Evolutionary conservation across 92 coral and sea anemone genomes (phyloP).

Genomic region (Zoanthus sansibaricus): DNA sequence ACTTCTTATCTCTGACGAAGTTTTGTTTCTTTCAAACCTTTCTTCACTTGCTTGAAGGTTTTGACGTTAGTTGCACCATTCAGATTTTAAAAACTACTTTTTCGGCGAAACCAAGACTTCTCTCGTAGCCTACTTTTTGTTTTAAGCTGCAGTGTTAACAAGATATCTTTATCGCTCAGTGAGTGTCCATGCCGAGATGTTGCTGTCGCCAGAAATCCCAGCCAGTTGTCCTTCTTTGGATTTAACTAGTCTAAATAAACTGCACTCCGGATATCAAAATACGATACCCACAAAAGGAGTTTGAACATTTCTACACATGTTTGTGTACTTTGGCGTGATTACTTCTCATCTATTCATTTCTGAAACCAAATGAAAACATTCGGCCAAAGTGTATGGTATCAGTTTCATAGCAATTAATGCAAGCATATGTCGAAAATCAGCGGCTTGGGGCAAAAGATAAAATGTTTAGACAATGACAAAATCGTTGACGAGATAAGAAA

Average conservation of each 20-base stretch:
- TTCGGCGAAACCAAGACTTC: conserved; percentile 18
- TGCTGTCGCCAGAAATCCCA: conserved; percentile 22
- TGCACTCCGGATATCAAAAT: conserved; percentile 29
- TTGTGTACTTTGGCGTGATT: conserved; percentile 41
- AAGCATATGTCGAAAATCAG: conserved; percentile 37
- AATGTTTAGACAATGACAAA: conserved; percentile 42
- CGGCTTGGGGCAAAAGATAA: conserved; percentile 35
- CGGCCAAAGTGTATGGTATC: conserved; percentile 27
- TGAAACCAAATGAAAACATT: conserved; percentile 42
- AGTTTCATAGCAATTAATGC: conserved; percentile 40
- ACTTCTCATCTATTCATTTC: conserved; percentile 26
- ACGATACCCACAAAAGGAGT: background rate
- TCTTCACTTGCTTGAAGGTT: background rate
- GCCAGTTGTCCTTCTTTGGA: background rate
- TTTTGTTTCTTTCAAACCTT: background rate
- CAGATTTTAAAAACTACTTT: background rate
- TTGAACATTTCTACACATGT: conserved; percentile 2
- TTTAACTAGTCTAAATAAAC: conserved; percentile 8
- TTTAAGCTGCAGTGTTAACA: conserved; percentile 34
- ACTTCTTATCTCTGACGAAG: background rate
- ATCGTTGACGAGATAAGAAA: conserved; percentile 37
- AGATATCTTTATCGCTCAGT: conserved; percentile 47
- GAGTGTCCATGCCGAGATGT: conserved; percentile 15
- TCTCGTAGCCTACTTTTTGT: conserved; percentile 18
- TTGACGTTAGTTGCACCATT: background rate